Evolutionary conservation across 2,797 vertebrate species (phyloP).

Genomic region (Melopsittacus undulatus): DNA sequence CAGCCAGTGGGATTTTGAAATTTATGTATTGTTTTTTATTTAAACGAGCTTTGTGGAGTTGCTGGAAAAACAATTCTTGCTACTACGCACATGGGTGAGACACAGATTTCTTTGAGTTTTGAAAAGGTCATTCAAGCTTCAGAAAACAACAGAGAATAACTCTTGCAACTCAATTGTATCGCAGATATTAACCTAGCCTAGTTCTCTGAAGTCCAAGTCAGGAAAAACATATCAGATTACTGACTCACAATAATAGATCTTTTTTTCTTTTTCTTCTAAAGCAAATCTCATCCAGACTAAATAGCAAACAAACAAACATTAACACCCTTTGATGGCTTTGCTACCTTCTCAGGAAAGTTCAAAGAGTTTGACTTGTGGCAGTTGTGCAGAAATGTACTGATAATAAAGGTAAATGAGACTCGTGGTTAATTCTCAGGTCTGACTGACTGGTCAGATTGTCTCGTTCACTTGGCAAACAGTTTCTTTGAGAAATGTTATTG

Average conservation of each 20-base stretch:
- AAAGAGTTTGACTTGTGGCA: slow-evolving; percentile 42
- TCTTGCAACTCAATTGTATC: neutral
- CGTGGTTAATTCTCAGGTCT: slow-evolving; percentile 50
- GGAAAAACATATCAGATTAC: slow-evolving; percentile 5
- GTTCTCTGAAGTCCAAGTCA: neutral
- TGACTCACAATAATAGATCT: neutral
- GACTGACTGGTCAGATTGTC: slow-evolving; percentile 50
- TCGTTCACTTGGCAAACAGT: slow-evolving; percentile 65
- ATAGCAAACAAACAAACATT: slow-evolving; percentile 60
- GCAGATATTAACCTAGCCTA: neutral
- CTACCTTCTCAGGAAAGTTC: slow-evolving; percentile 38
- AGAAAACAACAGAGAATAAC: neutral
- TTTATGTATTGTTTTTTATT: slow-evolving; percentile 46
- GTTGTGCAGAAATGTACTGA: slow-evolving; percentile 55
- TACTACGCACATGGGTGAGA: neutral
- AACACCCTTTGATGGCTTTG: slow-evolving; percentile 21
- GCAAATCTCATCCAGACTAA: slow-evolving; percentile 31
- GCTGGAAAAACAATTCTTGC: slow-evolving; percentile 79
- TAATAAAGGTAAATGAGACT: slow-evolving; percentile 64
- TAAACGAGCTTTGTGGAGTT: slow-evolving; percentile 77
- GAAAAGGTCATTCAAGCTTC: neutral
- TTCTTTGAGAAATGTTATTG: slow-evolving; percentile 56
- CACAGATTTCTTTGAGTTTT: neutral
- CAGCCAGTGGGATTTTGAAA: slow-evolving; percentile 59
- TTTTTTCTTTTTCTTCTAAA: neutral